A percentile compares a stretch with the other conserved stretches of the same genome.
Evolutionary conservation across 2,888 invertebrate species (phyloP).

Genomic region (Phaedon cochleariae): DNA sequence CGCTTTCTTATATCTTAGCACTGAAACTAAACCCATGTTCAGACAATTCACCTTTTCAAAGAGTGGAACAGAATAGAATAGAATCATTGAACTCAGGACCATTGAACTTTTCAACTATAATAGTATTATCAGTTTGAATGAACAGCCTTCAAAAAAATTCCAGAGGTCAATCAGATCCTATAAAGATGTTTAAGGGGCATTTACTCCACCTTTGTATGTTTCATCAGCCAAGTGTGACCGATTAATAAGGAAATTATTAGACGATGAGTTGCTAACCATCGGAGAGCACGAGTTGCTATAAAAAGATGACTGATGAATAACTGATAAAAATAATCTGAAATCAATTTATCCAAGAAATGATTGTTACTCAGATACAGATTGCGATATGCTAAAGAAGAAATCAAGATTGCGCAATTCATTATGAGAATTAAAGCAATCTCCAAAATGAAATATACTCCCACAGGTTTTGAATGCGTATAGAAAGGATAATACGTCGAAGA

Average conservation of each 20-base stretch:
- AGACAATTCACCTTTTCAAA: too few species aligned
- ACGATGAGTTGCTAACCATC: slow-evolving; percentile 15
- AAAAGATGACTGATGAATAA: slow-evolving; percentile 10
- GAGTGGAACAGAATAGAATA: too few species aligned
- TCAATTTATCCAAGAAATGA: not conserved
- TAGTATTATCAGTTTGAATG: too few species aligned
- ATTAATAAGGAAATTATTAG: slow-evolving; percentile 6
- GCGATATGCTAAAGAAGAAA: not conserved
- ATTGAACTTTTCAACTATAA: too few species aligned
- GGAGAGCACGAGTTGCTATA: slow-evolving; percentile 14
- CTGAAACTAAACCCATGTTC: too few species aligned
- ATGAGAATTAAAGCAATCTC: not conserved
- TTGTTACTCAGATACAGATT: not conserved
- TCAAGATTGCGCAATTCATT: not conserved
- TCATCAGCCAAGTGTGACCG: slow-evolving; percentile 11
- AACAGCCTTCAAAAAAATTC: too few species aligned
- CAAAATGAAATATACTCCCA: not conserved
- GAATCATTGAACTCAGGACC: too few species aligned
- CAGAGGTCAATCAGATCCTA: not conserved
- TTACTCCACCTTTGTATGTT: slow-evolving; percentile 4
- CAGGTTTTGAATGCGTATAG: not conserved
- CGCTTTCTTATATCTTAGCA: too few species aligned
- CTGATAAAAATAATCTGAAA: not conserved
- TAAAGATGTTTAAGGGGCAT: not conserved
- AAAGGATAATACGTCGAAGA: not conserved